Percentiles rank a stretch among this genome's conserved stretches.
Evolutionary conservation across 1,140 invertebrate genomes (phyloP).

Genomic region (Camponotus floridanus): DNA sequence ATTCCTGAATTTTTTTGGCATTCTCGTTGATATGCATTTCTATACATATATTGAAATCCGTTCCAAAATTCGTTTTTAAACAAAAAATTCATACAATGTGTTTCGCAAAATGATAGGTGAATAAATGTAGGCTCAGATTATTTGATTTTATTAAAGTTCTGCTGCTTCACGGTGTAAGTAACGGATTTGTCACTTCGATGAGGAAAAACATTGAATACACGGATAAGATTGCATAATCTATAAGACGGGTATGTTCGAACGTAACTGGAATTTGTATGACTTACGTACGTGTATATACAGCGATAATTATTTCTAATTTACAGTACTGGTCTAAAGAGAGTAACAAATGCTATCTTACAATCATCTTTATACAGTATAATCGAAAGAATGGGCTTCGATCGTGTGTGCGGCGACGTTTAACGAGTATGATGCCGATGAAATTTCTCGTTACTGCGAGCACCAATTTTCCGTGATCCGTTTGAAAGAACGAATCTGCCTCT

Average conservation of each 20-base stretch:
- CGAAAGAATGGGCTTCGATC: constrained; percentile 52
- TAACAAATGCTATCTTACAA: constrained; percentile 86
- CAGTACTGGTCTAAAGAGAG: constrained; percentile 83
- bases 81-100: constrained; percentile 65
- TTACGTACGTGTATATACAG: constrained; percentile 80
- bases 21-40: not conserved
- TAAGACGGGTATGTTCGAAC: constrained; percentile 74
- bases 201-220: constrained; percentile 78
- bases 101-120: constrained; percentile 76
- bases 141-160: constrained; percentile 50
- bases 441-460: constrained; percentile 56
- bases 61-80: constrained; percentile 70
- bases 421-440: constrained; percentile 47
- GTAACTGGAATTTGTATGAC: constrained; percentile 69
- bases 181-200: constrained; percentile 62
- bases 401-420: constrained; percentile 44
- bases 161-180: constrained; percentile 40
- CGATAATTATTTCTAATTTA: constrained; percentile 80
- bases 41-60: constrained; percentile 13
- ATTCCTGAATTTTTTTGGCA: not conserved
- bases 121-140: constrained; percentile 80
- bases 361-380: constrained; percentile 75
- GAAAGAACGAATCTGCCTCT: constrained; percentile 16
- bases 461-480: constrained; percentile 48
- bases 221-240: constrained; percentile 74